These are phyloP conservation scores for Crenuchus spilurus DNA, from an alignment of 2,797 vertebrate genomes.

Conservation along the genomic window DNA sequence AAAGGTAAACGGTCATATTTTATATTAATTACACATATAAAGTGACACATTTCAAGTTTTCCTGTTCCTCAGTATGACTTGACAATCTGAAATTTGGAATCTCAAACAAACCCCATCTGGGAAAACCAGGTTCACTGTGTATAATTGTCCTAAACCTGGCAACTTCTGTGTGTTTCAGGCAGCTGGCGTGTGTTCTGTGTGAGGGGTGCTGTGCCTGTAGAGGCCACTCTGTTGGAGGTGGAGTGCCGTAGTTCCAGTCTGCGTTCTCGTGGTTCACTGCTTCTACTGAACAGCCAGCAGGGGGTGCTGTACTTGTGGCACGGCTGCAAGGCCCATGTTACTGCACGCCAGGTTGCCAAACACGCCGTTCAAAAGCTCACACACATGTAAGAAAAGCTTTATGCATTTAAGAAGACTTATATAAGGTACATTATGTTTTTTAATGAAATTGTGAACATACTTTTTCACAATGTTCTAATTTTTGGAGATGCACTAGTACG, in stretches of 20 bases:
- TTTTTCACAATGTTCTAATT: no score
- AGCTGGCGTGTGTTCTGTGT: slow-evolving; percentile 77
- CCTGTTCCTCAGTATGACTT: no score
- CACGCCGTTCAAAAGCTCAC: slow-evolving; percentile 69
- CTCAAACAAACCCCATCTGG: no score
- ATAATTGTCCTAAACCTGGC: background rate
- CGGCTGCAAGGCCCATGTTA: slow-evolving; percentile 75
- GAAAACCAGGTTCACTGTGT: no score
- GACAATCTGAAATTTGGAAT: no score
- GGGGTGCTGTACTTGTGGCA: slow-evolving; percentile 76
- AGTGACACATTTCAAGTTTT: no score
- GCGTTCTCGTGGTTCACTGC: slow-evolving; percentile 74
- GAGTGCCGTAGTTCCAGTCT: slow-evolving; percentile 72
- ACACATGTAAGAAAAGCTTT: slow-evolving; percentile 65
- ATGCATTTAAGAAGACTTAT: no score
- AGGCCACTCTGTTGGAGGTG: slow-evolving; percentile 76
- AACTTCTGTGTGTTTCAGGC: slow-evolving; percentile 41
- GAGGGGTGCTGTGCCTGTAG: slow-evolving; percentile 74
- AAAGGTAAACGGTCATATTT: no score
- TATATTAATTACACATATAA: no score
- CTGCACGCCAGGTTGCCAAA: slow-evolving; percentile 72
- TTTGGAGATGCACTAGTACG: no score
- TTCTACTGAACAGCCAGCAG: slow-evolving; percentile 74
- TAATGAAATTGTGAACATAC: no score
- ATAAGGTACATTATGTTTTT: no score